Conservation (phyloP, 2,113 vertebrate species). For the Eulemur macaco region DNA sequence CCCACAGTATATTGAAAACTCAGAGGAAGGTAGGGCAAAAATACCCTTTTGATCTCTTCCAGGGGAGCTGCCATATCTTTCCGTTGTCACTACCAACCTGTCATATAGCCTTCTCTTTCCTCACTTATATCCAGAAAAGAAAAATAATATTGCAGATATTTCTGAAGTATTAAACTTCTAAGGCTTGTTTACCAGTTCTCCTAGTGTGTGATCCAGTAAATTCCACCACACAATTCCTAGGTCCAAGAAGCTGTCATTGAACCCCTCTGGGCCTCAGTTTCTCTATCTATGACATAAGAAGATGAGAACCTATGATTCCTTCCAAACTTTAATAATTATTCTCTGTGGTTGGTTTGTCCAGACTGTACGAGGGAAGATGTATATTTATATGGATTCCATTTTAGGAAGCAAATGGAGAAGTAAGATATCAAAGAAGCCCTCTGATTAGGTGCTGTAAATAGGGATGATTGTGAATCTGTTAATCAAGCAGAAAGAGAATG, state of each 20-base stretch:
- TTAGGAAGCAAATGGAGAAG: background rate
- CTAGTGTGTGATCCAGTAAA: background rate
- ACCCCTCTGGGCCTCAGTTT: background rate
- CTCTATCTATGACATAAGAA: background rate
- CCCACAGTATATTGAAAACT: background rate
- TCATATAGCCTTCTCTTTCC: background rate
- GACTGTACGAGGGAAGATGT: background rate
- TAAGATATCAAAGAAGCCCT: background rate
- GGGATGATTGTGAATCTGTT: background rate
- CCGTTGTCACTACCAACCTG: background rate
- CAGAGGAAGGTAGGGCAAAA: background rate
- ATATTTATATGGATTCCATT: background rate
- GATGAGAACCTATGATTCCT: background rate
- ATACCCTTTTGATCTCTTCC: background rate
- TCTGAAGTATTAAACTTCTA: slow-evolving; percentile 9
- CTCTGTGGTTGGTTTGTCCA: background rate
- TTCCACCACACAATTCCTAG: background rate
- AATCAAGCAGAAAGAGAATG: background rate
- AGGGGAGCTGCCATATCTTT: background rate
- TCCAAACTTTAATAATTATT: slow-evolving; percentile 20
- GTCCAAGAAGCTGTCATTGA: slow-evolving; percentile 18
- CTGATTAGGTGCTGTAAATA: background rate
- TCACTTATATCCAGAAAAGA: background rate
- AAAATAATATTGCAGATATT: slow-evolving; percentile 2
- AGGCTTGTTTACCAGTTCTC: background rate